These are phyloP conservation scores for Electrophaes corylata DNA, from an alignment of 2,888 invertebrate species.

Conservation along the genomic window DNA sequence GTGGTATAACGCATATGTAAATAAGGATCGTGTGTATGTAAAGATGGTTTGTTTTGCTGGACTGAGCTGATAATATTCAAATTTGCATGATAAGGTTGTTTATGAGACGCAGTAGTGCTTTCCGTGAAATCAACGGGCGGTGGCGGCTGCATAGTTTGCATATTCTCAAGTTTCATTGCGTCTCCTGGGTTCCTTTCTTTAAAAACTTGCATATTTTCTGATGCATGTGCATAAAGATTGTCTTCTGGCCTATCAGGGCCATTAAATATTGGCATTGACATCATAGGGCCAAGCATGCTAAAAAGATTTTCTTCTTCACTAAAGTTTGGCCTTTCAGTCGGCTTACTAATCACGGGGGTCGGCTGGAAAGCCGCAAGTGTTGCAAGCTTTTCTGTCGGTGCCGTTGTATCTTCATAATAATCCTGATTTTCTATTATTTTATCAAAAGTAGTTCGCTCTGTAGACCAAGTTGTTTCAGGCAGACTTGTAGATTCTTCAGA, in stretches of 20 bases:
- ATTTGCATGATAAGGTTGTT: slow-evolving; percentile 54
- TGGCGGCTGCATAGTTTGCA: slow-evolving; percentile 87
- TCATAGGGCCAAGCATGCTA: slow-evolving; percentile 75
- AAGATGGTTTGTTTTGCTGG: slow-evolving; percentile 48
- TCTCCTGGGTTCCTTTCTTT: slow-evolving; percentile 61
- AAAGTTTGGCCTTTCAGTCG: slow-evolving; percentile 44
- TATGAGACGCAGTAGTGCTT: slow-evolving; percentile 48
- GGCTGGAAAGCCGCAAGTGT: slow-evolving; percentile 46
- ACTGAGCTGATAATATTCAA: slow-evolving; percentile 52
- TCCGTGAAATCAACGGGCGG: slow-evolving; percentile 60
- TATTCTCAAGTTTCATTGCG: slow-evolving; percentile 70
- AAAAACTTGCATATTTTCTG: slow-evolving; percentile 71
- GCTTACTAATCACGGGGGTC: slow-evolving; percentile 41
- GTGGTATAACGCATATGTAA: slow-evolving; percentile 77
- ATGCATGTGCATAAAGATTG: slow-evolving; percentile 73
- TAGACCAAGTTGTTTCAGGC: slow-evolving; percentile 46
- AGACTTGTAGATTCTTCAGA: slow-evolving; percentile 30
- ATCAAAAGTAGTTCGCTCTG: slow-evolving; percentile 53
- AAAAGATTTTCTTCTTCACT: slow-evolving; percentile 53
- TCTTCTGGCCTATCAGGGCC: slow-evolving; percentile 73
- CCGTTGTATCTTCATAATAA: slow-evolving; percentile 51
- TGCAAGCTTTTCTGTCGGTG: slow-evolving; percentile 52
- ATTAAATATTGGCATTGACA: slow-evolving; percentile 74
- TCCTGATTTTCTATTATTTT: slow-evolving; percentile 50
- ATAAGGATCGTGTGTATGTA: slow-evolving; percentile 71